A percentile compares a stretch with the other conserved stretches of the same genome.
These are phyloP conservation scores for Zoanthus gigantus DNA, from an alignment of 92 coral and sea anemone species.

Conservation along the genomic window DNA sequence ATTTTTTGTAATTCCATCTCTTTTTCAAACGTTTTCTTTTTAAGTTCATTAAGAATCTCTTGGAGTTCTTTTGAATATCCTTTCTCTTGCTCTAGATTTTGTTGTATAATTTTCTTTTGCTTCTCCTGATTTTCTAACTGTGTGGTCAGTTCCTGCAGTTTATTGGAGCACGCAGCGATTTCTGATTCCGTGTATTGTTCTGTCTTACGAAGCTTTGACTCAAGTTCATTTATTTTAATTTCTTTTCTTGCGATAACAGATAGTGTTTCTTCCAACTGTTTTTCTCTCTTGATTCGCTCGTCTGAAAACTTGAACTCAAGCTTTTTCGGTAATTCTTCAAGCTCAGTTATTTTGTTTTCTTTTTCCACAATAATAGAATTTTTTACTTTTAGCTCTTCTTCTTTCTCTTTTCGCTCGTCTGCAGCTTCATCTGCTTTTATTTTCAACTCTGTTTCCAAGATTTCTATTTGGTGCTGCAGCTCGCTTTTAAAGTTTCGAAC, in stretches of 20 bases:
- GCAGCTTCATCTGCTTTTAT: slow-evolving; percentile 45
- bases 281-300: slow-evolving; percentile 33
- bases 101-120: slow-evolving; percentile 20
- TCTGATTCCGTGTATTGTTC: slow-evolving; percentile 44
- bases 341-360: slow-evolving; percentile 16
- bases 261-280: slow-evolving; percentile 46
- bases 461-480: too few species aligned
- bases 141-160: slow-evolving; percentile 45
- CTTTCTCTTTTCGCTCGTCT: slow-evolving; percentile 54
- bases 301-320: slow-evolving; percentile 28
- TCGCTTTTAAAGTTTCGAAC: too few species aligned
- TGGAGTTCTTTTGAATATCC: slow-evolving; percentile 36
- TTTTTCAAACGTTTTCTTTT: not conserved
- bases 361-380: slow-evolving; percentile 37
- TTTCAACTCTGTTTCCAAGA: too few species aligned
- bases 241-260: slow-evolving; percentile 42
- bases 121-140: slow-evolving; percentile 40
- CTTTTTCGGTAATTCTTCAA: slow-evolving; percentile 8
- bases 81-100: slow-evolving; percentile 39
- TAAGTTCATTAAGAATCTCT: slow-evolving; percentile 39
- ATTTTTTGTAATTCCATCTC: slow-evolving; percentile 26
- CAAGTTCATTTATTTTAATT: slow-evolving; percentile 29
- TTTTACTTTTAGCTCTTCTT: slow-evolving; percentile 43
- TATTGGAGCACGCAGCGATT: slow-evolving; percentile 16
- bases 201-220: slow-evolving; percentile 31